Base-by-base conservation (phyloP, 2,797 vertebrate genomes). In the Argentina silus region DNA sequence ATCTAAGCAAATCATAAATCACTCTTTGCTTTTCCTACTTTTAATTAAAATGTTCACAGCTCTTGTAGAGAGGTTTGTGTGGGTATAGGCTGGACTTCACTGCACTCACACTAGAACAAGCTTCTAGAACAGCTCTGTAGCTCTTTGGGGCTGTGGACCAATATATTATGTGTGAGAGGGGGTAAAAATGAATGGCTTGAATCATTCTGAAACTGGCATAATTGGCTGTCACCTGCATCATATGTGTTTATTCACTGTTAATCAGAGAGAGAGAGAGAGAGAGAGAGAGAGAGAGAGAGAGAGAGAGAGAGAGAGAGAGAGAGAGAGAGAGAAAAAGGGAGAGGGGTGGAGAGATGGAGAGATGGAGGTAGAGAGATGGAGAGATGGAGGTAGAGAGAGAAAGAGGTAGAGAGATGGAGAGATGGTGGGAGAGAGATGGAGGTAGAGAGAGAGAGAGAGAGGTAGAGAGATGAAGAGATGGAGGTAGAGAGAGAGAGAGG, bases 341-440 rank as follows among this genome's bases (percentile, higher is more conserved):
- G 79, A 78, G 76, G 70, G 70, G 77, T 64, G 3, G 23, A 23
- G 19, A 21, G 44, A 23, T 17, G 3, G 45, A 10, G 66, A 77
- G 72, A 44, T 78, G 83, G 77, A 84, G 79, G 78, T 74, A 70
- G 70, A 78, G 67, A 5, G 23, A 23, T 48, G 45, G 44, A 14
- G 63, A 11, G 45, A 9, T 48, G 75, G 72, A 44, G 56, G 81
- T 36, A 84, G 77, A 86, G 79, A 79, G 79, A 79, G 70, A 78
- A 61, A 3, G 23, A 23, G 19, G 45, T 15, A 23, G 63, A 11
- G 45, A 17, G 66, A 77, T 69, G 36, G 56, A 21, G 81, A 36
- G 27, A 36, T 36, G 27, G 4, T 36, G 27, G 27, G 1, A 36
- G 3, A 21, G 55, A 17, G 55, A 8, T 1, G 6, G 47, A n/a